phyloP scores from a whole-genome alignment of 2,113 vertebrate species.

The Notiomystis cincta region DNA sequence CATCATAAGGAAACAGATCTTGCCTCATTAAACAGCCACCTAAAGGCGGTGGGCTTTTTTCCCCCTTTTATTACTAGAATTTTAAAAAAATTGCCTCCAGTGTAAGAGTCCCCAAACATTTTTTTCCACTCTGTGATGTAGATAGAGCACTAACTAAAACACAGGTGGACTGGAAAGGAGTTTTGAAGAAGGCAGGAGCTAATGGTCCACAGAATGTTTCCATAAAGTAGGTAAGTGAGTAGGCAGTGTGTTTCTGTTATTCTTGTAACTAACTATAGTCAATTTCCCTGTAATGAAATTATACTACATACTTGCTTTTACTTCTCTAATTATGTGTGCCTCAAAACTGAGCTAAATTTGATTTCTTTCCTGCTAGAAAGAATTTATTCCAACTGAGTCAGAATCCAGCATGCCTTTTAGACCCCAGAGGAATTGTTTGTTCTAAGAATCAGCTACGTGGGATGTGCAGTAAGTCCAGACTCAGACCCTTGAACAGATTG shows the following conservation, averaged over 20 bases:
- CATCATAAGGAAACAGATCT: not conserved
- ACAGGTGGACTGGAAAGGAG: not conserved
- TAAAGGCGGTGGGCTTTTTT: not conserved
- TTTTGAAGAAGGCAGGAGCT: not conserved
- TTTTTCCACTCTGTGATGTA: not conserved
- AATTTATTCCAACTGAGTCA: not conserved
- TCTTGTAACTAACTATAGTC: not conserved
- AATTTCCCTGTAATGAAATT: not conserved
- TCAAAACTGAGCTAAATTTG: not conserved
- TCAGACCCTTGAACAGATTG: not conserved
- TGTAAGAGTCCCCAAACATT: not conserved
- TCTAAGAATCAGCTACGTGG: not conserved
- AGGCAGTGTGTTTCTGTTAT: not conserved
- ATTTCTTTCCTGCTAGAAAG: not conserved
- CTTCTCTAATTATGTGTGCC: not conserved
- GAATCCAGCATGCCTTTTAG: not conserved
- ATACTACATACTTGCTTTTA: not conserved
- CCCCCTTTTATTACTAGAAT: not conserved
- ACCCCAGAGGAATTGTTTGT: not conserved
- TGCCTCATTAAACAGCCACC: not conserved
- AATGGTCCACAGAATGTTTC: rapidly evolving
- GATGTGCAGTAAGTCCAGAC: not conserved
- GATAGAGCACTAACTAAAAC: not conserved
- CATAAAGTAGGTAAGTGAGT: not conserved
- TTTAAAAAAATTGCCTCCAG: not conserved